A percentile compares a stretch with the other conserved stretches of the same genome.
These are phyloP conservation scores for Anseranas semipalmata DNA, from an alignment of 2,113 vertebrate species.

Conservation along the genomic window DNA sequence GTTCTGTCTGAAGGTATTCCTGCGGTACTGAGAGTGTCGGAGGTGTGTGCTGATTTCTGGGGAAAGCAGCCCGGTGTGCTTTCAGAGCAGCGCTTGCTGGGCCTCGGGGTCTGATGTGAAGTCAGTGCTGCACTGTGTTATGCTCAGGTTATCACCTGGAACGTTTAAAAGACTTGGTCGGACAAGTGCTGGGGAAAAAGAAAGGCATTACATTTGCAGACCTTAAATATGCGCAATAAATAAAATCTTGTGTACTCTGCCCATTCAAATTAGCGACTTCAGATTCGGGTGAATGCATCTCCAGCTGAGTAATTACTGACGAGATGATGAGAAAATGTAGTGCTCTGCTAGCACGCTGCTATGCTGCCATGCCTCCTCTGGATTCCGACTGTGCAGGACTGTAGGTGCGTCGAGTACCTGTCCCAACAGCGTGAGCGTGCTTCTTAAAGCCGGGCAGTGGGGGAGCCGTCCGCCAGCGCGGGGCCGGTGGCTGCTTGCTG, in stretches of 20 bases:
- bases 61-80: not conserved
- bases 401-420: rapidly evolving
- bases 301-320: rapidly evolving
- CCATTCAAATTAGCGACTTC: rapidly evolving
- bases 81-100: not conserved
- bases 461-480: rapidly evolving
- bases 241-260: rapidly evolving
- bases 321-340: not conserved
- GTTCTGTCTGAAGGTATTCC: not conserved
- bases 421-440: rapidly evolving
- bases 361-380: not conserved
- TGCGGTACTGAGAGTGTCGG: rapidly evolving
- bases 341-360: not conserved
- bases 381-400: too few relatives aligned
- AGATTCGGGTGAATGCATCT: not conserved
- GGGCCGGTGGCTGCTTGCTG: too few relatives aligned
- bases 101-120: not conserved
- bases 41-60: rapidly evolving
- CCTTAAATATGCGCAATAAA: not conserved
- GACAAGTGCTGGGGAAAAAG: not conserved
- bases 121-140: rapidly evolving
- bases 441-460: rapidly evolving
- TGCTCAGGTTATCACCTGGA: not conserved
- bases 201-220: rapidly evolving
- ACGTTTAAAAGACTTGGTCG: not conserved